Conservation (phyloP, 2,888 invertebrate genomes). For the Luffia ferchaultella region DNA sequence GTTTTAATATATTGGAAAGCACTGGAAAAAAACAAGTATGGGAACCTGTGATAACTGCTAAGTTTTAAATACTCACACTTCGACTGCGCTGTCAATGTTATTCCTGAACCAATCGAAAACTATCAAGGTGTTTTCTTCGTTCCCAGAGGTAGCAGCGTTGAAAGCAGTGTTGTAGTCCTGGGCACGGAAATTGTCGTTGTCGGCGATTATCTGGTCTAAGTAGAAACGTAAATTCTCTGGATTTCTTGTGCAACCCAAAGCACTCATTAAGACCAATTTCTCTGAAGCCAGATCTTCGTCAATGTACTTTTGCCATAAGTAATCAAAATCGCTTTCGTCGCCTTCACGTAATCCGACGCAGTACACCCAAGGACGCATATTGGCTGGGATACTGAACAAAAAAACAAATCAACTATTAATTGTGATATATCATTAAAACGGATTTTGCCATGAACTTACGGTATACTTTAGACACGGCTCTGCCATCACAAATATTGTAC, state of each 20-base stretch:
- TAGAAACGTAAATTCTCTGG: slow-evolving; percentile 30
- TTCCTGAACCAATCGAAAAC: slow-evolving; percentile 60
- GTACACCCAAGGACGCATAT: slow-evolving; percentile 75
- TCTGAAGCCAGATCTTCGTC: slow-evolving; percentile 71
- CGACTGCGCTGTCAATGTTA: slow-evolving; percentile 24
- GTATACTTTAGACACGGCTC: no score
- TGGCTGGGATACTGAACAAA: slow-evolving; percentile 33
- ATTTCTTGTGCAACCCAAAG: slow-evolving; percentile 74
- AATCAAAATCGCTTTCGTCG: slow-evolving; percentile 68
- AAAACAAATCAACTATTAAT: background rate
- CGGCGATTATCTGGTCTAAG: slow-evolving; percentile 31
- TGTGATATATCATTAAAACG: background rate
- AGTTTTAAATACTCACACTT: slow-evolving; percentile 30
- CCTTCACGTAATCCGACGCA: slow-evolving; percentile 76
- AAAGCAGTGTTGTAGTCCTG: slow-evolving; percentile 48
- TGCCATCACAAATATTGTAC: background rate
- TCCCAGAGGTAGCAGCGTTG: slow-evolving; percentile 56
- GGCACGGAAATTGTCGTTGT: slow-evolving; percentile 32
- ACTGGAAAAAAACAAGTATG: no score
- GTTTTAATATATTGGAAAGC: no score
- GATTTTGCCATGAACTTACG: no score
- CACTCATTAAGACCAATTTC: slow-evolving; percentile 68
- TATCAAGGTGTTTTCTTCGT: slow-evolving; percentile 61
- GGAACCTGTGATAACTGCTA: no score
- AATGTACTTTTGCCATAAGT: slow-evolving; percentile 69